Base-by-base conservation (phyloP, 1,140 invertebrate species). In the Lasioglossum baleicum region DNA sequence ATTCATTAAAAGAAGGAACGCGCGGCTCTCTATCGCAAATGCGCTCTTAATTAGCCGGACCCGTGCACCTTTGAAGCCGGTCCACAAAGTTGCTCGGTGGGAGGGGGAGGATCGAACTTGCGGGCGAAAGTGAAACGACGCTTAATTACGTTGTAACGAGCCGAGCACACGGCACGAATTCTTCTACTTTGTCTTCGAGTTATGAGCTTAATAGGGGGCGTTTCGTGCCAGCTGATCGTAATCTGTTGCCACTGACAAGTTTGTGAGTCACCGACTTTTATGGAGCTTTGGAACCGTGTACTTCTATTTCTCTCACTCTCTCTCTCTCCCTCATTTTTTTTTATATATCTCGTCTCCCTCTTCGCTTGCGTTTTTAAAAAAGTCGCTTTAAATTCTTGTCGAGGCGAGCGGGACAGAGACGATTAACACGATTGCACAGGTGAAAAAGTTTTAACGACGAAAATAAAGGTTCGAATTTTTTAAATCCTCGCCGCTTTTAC, bases 81-180 rank as follows among this genome's bases (percentile, higher is more conserved):
- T 66, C 65, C 48, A 35, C 51, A 65, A 79, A 79, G 70, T 78
- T 78, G 48, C 61, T 42, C 15, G 20, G 31, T 22, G 15, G 51
- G 15, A 6, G 40, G 26, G 35, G 61, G 26, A 15, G 11, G 70
- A 56, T 79, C 76, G 76, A 79, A 79, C 61, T 79, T 79, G 69
- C 60, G 35, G 42, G 76, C 73, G 76, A 79, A 79, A 79, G 76
- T 73, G 76, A 79, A 79, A 66, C 76, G 70, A 42, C 51, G 76
- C 48, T 79, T 79, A 79, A 79, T 79, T 79, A 73, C 76, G 73
- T 79, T 73, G 64, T 79, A 79, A 79, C 76, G 76, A 78, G 69
- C 15, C 60, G 65, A 56, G 48, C 65, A 48, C 76, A 65, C 48
- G 61, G 61, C 76, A 73, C 69, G 70, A 51, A 73, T 79, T 79